Conservation (phyloP, 2,797 vertebrate genomes). For the Lepilemur septentrionalis region DNA sequence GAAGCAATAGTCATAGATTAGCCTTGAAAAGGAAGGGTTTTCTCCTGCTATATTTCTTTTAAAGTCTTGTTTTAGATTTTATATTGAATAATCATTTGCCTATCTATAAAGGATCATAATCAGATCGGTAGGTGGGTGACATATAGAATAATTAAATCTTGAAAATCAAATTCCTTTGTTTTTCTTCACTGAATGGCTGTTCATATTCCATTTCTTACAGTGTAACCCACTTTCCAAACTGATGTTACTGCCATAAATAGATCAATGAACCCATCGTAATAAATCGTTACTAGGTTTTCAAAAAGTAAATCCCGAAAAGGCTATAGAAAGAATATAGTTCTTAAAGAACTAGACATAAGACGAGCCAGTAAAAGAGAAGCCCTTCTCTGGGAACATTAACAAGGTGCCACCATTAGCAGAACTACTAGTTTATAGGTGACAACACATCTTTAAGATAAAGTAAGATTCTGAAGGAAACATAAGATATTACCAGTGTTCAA, state of each 20-base stretch:
- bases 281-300: constrained; percentile 71
- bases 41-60: background rate
- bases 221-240: constrained; percentile 65
- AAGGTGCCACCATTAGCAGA: background rate
- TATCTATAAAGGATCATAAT: background rate
- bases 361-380: background rate
- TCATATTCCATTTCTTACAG: constrained; percentile 48
- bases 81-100: background rate
- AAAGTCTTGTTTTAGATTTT: constrained; percentile 19
- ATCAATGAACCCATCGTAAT: constrained; percentile 60
- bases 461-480: background rate
- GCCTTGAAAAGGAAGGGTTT: background rate
- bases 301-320: constrained; percentile 40
- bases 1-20: background rate
- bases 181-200: constrained; percentile 12
- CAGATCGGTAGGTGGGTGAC: background rate
- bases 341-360: constrained; percentile 23
- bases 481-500: background rate
- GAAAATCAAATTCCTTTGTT: constrained; percentile 51
- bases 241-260: constrained; percentile 63
- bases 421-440: background rate
- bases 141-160: background rate
- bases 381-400: background rate
- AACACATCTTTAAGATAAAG: constrained; percentile 5
- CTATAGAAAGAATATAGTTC: constrained; percentile 34